Conservation (phyloP, 2,888 invertebrate genomes). For the Acrobasis suavella region DNA sequence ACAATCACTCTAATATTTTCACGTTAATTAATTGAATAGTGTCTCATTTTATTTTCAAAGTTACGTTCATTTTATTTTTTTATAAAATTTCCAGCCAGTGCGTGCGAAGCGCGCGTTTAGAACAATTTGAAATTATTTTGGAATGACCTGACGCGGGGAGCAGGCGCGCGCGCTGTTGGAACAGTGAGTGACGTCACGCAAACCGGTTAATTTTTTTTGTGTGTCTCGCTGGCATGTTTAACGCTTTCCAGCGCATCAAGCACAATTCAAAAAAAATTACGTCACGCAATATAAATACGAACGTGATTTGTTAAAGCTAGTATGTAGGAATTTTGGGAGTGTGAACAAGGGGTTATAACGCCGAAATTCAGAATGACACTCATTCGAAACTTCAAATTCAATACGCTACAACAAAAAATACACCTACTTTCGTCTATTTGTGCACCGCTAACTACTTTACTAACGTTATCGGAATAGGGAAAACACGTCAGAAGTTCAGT, state of each 20-base stretch:
- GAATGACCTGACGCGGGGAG: slow-evolving; percentile 40
- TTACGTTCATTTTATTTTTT: not conserved
- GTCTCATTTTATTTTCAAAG: slow-evolving; percentile 18
- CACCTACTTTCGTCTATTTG: too few species aligned
- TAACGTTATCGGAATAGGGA: too few species aligned
- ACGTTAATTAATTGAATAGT: not conserved
- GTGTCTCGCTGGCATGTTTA: not conserved
- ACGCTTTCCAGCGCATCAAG: not conserved
- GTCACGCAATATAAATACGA: too few species aligned
- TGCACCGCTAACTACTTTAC: too few species aligned
- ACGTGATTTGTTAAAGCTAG: too few species aligned
- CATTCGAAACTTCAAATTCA: too few species aligned
- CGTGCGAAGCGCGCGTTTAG: slow-evolving; percentile 6
- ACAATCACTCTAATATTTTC: not conserved
- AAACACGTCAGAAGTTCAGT: too few species aligned
- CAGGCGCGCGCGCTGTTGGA: slow-evolving; percentile 30
- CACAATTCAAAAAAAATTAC: not conserved
- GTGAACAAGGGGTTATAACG: too few species aligned
- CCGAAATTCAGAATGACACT: too few species aligned
- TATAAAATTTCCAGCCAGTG: not conserved
- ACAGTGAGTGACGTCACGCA: slow-evolving; percentile 43
- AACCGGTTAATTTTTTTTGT: slow-evolving; percentile 30
- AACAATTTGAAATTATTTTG: slow-evolving; percentile 37
- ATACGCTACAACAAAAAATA: too few species aligned
- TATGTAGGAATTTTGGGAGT: too few species aligned